Percentiles rank a stretch among this genome's conserved stretches.
These are phyloP conservation scores for Malurus leucopterus DNA, from an alignment of 2,797 vertebrate species.

Conservation along the genomic window DNA sequence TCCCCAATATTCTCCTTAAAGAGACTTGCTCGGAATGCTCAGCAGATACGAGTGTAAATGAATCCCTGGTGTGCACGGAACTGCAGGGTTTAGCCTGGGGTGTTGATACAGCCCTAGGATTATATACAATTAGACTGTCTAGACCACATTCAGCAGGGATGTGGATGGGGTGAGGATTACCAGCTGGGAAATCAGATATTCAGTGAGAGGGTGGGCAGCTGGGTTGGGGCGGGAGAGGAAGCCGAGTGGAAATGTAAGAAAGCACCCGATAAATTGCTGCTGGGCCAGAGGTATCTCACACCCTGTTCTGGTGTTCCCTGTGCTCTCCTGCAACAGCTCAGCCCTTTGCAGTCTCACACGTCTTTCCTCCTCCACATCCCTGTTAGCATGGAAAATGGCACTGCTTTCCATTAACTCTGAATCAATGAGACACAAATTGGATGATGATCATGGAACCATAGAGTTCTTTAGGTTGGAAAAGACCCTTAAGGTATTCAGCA, in stretches of 20 bases:
- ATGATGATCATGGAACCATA: not conserved
- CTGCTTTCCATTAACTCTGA: not conserved
- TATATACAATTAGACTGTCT: constrained; percentile 17
- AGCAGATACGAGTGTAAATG: not conserved
- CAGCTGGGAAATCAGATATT: constrained; percentile 12
- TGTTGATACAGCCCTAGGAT: not conserved
- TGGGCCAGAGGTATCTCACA: accelerated
- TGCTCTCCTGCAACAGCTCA: not conserved
- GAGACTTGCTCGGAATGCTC: not conserved
- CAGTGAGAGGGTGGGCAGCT: not conserved
- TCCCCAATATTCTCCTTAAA: accelerated
- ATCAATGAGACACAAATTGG: not conserved
- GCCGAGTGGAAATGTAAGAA: not conserved
- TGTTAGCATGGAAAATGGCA: not conserved
- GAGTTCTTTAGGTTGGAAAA: not conserved
- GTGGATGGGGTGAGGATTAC: not conserved
- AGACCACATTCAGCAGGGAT: constrained; percentile 10
- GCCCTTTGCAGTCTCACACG: not conserved
- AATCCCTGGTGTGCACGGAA: not conserved
- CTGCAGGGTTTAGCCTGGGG: not conserved
- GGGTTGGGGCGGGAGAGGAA: not conserved
- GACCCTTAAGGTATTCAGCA: not conserved
- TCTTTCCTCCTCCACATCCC: not conserved
- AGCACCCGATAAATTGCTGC: not conserved
- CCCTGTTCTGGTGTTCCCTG: not conserved